phyloP scores from a whole-genome alignment of 2,113 vertebrate genomes.

The Promerops cafer region DNA sequence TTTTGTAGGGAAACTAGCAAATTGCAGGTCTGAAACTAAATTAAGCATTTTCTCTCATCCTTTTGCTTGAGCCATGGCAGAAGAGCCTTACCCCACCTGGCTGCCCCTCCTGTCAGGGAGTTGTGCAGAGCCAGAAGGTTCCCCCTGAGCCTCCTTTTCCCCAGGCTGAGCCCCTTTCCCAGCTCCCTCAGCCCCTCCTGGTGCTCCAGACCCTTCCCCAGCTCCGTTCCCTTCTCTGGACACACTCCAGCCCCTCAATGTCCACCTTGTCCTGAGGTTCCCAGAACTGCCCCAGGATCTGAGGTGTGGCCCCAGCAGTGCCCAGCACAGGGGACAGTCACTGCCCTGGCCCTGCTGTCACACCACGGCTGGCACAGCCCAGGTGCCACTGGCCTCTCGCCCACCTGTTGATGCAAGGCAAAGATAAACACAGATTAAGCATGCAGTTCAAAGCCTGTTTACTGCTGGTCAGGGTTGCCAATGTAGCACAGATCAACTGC shows the following conservation, averaged over 20 bases:
- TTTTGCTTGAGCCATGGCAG: neutral
- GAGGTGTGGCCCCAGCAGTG: neutral
- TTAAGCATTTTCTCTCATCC: neutral
- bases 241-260: neutral
- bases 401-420: neutral
- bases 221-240: neutral
- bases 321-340: neutral
- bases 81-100: rapidly evolving
- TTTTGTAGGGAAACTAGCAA: neutral
- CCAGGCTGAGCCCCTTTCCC: neutral
- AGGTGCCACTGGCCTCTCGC: neutral
- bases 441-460: neutral
- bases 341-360: neutral
- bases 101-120: neutral
- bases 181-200: neutral
- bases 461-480: neutral
- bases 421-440: neutral
- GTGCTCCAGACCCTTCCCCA: neutral
- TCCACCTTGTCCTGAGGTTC: neutral
- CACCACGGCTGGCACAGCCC: neutral
- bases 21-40: neutral
- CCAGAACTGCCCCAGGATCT: neutral
- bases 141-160: neutral
- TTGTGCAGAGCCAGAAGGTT: neutral
- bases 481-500: neutral